These are phyloP conservation scores for Karalla daura DNA, from an alignment of 2,797 vertebrate species.

Conservation along the genomic window DNA sequence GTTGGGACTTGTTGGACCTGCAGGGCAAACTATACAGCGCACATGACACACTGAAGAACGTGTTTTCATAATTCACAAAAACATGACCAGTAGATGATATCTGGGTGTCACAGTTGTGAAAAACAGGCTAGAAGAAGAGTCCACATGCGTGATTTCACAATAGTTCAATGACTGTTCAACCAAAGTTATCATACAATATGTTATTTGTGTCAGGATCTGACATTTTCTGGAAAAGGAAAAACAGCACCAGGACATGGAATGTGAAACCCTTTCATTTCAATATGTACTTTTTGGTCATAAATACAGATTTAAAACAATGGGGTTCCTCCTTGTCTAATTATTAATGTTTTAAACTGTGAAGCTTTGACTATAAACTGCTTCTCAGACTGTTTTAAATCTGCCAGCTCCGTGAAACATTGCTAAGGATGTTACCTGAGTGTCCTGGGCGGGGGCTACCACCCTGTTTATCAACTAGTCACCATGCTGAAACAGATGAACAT, in stretches of 20 bases:
- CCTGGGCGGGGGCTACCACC: not conserved
- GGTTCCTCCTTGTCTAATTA: no score
- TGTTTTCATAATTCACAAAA: conserved; percentile 35
- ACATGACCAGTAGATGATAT: not conserved
- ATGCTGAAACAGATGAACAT: conserved; percentile 1
- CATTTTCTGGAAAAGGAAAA: no score
- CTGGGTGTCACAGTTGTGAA: not conserved
- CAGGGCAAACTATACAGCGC: conserved; percentile 34
- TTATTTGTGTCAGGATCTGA: not conserved
- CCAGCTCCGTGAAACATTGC: not conserved
- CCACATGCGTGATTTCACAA: not conserved
- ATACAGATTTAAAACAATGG: no score
- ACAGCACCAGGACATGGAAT: no score
- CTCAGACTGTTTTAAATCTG: not conserved
- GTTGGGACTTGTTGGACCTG: conserved; percentile 63
- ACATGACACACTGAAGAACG: conserved; percentile 26
- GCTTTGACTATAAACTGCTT: not conserved
- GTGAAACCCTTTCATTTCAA: not conserved
- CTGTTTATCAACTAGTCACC: conserved; percentile 35
- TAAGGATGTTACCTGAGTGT: not conserved
- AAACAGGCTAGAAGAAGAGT: conserved; percentile 8
- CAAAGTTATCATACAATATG: not conserved
- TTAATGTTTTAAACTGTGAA: not conserved
- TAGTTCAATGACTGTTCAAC: not conserved
- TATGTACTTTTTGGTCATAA: no score